A percentile compares a stretch with the other conserved stretches of the same genome.
Evolutionary conservation across 2,888 invertebrate genomes (phyloP).

Genomic region (Cyrtodaria siliqua): DNA sequence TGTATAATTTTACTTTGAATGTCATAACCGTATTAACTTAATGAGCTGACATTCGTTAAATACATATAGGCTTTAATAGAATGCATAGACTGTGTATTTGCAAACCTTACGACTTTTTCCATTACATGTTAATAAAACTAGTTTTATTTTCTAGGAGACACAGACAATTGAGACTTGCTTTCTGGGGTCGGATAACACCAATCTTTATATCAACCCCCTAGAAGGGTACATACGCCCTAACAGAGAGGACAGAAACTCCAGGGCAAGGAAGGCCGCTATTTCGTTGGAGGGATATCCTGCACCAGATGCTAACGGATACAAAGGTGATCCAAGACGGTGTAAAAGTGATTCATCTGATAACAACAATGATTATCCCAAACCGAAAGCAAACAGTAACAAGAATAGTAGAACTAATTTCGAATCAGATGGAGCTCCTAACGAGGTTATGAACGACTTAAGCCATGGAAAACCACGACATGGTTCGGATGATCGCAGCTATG

Average conservation of each 20-base stretch:
- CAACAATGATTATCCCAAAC: constrained; percentile 35
- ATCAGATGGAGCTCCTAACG: constrained; percentile 39
- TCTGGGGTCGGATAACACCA: constrained; percentile 35
- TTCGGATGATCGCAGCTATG: not conserved
- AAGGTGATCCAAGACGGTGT: constrained; percentile 2
- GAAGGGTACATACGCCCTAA: constrained; percentile 43
- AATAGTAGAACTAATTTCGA: constrained; percentile 20
- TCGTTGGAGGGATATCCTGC: constrained; percentile 53
- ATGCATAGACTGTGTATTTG: too few relatives aligned
- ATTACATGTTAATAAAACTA: too few relatives aligned
- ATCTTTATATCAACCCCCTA: constrained; percentile 57
- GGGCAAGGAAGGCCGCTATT: constrained; percentile 59
- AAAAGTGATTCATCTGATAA: constrained; percentile 36
- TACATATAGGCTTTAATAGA: too few relatives aligned
- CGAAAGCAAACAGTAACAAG: constrained; percentile 18
- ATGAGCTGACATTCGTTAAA: too few relatives aligned
- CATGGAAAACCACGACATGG: constrained; percentile 10
- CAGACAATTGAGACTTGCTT: constrained; percentile 63
- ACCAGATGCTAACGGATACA: constrained; percentile 1
- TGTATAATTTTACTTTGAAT: too few relatives aligned
- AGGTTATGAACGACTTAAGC: constrained; percentile 49
- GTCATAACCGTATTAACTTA: too few relatives aligned
- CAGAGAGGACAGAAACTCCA: constrained; percentile 37
- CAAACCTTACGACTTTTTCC: too few relatives aligned
- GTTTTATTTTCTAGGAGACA: constrained; percentile 46